phyloP scores from a whole-genome alignment of 1,140 invertebrate species.

The Bombyx mandarina region DNA sequence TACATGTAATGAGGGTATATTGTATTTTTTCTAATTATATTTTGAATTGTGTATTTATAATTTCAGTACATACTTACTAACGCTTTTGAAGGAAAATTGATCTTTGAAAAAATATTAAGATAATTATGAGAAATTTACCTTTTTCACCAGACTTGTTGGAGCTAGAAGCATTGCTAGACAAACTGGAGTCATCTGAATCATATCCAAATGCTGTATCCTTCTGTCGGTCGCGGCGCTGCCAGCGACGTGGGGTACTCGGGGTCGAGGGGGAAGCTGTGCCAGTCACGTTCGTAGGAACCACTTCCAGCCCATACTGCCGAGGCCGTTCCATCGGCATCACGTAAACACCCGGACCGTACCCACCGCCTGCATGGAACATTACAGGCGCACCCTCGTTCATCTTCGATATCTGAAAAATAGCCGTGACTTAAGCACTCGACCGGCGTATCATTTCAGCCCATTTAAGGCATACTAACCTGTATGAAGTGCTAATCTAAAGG shows the following conservation, averaged over 20 bases:
- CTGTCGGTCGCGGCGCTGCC: conserved; percentile 39
- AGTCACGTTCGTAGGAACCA: conserved; percentile 31
- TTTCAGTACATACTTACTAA: background rate
- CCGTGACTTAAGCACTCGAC: too few species aligned
- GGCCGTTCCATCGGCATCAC: conserved; percentile 36
- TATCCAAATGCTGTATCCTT: conserved; percentile 52
- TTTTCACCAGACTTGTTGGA: conserved; percentile 61
- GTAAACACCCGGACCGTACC: conserved; percentile 38
- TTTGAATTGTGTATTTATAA: too few species aligned
- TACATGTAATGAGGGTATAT: too few species aligned
- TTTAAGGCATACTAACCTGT: conserved; percentile 36
- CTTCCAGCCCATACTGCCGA: conserved; percentile 32
- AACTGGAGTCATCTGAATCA: conserved; percentile 66
- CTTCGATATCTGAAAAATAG: conserved; percentile 2
- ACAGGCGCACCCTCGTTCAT: conserved; percentile 58
- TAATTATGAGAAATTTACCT: conserved; percentile 29
- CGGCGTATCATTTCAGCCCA: too few species aligned
- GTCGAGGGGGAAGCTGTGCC: conserved; percentile 26
- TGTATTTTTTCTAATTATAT: too few species aligned
- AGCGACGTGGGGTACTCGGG: conserved; percentile 38
- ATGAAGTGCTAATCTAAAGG: conserved; percentile 33
- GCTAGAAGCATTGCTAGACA: conserved; percentile 63
- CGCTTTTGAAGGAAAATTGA: background rate
- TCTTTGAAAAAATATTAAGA: background rate
- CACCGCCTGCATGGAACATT: conserved; percentile 42